phyloP scores from a whole-genome alignment of 2,797 vertebrate genomes.

The Darevskia nairensis region DNA sequence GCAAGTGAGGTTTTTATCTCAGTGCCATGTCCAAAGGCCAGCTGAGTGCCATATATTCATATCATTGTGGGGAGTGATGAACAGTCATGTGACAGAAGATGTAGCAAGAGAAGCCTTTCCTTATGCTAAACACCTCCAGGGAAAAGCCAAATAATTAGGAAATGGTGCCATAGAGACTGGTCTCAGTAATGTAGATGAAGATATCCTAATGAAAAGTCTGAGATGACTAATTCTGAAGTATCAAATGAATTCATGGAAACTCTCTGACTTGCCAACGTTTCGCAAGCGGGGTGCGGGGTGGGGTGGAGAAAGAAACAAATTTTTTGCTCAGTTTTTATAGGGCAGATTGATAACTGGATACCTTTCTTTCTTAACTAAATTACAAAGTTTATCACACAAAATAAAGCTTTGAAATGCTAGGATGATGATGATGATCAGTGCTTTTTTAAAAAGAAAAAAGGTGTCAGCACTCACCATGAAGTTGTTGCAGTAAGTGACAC shows the following conservation, averaged over 20 bases:
- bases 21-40: conserved; percentile 1
- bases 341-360: neutral
- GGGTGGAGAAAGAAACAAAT: conserved; percentile 56
- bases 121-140: conserved; percentile 33
- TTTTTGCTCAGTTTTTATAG: conserved; percentile 54
- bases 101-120: conserved; percentile 6
- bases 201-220: conserved; percentile 16
- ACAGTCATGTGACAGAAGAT: conserved; percentile 3
- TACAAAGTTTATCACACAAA: neutral
- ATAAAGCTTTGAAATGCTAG: neutral
- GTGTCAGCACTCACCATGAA: too few relatives aligned
- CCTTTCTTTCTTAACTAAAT: neutral
- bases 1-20: neutral
- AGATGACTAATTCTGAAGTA: conserved; percentile 60
- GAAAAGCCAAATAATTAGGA: conserved; percentile 35
- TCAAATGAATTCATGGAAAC: conserved; percentile 40
- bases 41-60: neutral
- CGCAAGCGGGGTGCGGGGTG: too few relatives aligned
- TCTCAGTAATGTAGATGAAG: conserved; percentile 23
- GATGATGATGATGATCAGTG: neutral
- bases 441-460: neutral
- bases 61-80: neutral
- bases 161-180: conserved; percentile 29
- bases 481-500: too few relatives aligned
- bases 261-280: conserved; percentile 65